Evolutionary conservation across 2,113 vertebrate genomes (phyloP), one percentile per base, ranked within the genome.

Genomic region (Phrynosoma blainvillii): DNA sequence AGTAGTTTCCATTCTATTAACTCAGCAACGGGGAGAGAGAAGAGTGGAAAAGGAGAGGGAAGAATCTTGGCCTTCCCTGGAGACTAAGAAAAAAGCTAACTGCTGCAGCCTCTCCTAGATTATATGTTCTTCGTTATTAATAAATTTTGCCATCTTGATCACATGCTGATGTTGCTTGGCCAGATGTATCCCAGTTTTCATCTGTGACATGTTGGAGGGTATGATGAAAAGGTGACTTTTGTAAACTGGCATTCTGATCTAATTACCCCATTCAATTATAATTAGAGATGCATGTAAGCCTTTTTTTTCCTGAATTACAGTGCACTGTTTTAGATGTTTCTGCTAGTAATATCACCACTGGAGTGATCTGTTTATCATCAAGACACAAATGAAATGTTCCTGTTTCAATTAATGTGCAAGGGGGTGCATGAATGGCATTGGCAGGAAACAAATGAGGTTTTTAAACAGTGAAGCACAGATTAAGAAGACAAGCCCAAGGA

Each of bases 321-420:
- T 71, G 18, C 77, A 5, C 27, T 62, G 32, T 66, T 42, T 82
- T 2, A 21, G n/a, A 91, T 36, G 70, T 30, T 21, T 47, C 5
- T 54, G 23, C 62, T 20, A 42, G 30, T 6, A 68, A 84, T 86
- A 2, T 42, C 89, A n/a, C 79, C 87, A 83, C n/a, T n/a, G 54
- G 74, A 89, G 32, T 76, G 27, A 65, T 62, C 47, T 54, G 84
- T 76, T 77, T 42, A 87, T 75, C 66, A 76, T 16, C 65, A 85
- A 0, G 0, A 66, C 68, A 27, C 32, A 74, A 70, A 52, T 79
- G 65, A 66, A 87, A 91, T 81, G 32, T 83, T 86, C n/a, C 36
- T 91, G 52, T 77, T 91, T 75, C 89, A 40, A 92, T 73, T 73
- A 88, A 88, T 5, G 65, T 80, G 47, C 4, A 54, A 25, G 85